Base-by-base conservation (phyloP, 2,888 invertebrate species). In the Bembecia ichneumoniformis region DNA sequence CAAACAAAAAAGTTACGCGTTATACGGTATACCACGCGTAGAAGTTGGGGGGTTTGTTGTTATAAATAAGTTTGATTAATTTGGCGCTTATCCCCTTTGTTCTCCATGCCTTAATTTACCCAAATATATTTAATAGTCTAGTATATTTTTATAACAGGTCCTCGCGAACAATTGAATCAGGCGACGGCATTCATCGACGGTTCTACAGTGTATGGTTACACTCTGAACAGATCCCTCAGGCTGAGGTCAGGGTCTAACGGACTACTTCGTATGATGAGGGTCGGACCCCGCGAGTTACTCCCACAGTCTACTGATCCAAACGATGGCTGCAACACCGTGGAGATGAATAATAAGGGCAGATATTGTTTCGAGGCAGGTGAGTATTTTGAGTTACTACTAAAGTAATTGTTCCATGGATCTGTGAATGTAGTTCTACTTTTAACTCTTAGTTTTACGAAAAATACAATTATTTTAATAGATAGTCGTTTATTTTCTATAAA, bases 121-220 rank as follows among this genome's bases (percentile, higher is more conserved):
- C 7, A 9, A 28, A 28, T 28, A 28, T 28, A 9, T 28, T 2
- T 9, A 9, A 2, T 9, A 9, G 28, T 28, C 28, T 28, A 28
- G 28, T 28, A 28, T 28, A 7, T 28, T 28, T 28, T 28, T 28
- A 9, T 9, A 28, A 5, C 40, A 90, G 91, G 95, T 11, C 92
- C 94, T 1, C 87, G 96, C 4, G 91, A 97, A 64, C 97, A 96
- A 66, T 71, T 96, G 50, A 95, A 94, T 78, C 96, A 96, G 81
- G 94, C 93, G 0, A 92, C 94, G 0, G 89, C 95, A 0, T 97
- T 91, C 74, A 90, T 97, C 14, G 97, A 97, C 71, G 96, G 90
- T 0, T 96, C 96, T 0, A 90, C 90, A 1, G 90, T 97, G 10
- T 97, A 97, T 66, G 95, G 96, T 0, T 90, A 89, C 48, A 86